Percentiles rank a stretch among this genome's conserved stretches.
phyloP scores from a whole-genome alignment of 1,140 invertebrate species.

The Cyclina sinensis region DNA sequence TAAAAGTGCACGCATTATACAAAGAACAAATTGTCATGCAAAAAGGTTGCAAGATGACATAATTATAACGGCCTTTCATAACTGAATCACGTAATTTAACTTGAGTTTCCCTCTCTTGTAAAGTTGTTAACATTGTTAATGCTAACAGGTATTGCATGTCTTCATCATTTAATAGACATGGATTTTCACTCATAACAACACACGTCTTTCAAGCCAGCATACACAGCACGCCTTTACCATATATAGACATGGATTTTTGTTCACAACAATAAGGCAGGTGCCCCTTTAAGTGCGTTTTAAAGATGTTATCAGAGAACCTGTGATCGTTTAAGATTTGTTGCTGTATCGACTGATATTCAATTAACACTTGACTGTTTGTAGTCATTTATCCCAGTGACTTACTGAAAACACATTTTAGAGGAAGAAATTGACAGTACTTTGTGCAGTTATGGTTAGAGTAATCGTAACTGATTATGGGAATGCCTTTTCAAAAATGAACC shows the following conservation, averaged over 20 bases:
- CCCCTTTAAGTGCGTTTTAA: not conserved
- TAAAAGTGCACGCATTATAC: no score
- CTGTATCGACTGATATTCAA: conserved; percentile 9
- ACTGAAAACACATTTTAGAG: conserved; percentile 9
- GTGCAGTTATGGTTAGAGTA: not conserved
- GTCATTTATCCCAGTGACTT: not conserved
- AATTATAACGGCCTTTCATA: no score
- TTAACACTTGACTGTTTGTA: not conserved
- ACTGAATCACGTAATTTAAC: no score
- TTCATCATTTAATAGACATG: not conserved
- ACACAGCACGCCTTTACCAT: not conserved
- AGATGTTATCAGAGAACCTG: not conserved
- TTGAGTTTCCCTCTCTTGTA: not conserved
- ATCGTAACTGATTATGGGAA: no score
- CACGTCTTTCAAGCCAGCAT: no score
- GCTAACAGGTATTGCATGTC: not conserved
- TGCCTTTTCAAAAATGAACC: no score
- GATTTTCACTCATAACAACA: not conserved
- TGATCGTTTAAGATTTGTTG: not conserved
- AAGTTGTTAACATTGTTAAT: no score
- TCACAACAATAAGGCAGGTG: not conserved
- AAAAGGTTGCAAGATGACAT: no score
- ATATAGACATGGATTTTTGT: not conserved
- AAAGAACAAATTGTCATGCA: no score
- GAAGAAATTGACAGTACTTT: conserved; percentile 6